A percentile compares a stretch with the other conserved stretches of the same genome.
Evolutionary conservation across 2,888 invertebrate genomes (phyloP).

Genomic region (Meiosimyza platycephala): DNA sequence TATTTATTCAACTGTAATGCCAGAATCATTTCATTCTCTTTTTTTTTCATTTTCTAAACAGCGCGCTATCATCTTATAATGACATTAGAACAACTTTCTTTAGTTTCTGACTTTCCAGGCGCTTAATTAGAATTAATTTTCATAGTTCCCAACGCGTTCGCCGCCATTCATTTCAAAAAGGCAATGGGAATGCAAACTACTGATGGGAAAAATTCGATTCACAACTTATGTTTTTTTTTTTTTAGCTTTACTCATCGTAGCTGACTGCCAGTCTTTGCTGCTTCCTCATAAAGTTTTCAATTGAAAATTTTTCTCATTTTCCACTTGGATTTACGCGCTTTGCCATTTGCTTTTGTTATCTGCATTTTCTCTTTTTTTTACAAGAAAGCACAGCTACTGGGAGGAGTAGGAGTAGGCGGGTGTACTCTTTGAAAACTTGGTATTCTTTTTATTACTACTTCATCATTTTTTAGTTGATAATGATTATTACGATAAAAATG

Average conservation of each 20-base stretch:
- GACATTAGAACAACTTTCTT: not conserved
- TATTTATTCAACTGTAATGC: no score
- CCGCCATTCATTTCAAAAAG: not conserved
- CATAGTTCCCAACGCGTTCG: not conserved
- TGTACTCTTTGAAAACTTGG: not conserved
- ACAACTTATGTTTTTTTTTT: not conserved
- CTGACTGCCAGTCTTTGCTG: not conserved
- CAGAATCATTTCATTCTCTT: no score
- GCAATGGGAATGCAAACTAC: not conserved
- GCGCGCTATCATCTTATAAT: no score
- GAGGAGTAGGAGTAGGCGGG: not conserved
- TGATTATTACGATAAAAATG: not conserved
- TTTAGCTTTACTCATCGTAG: not conserved
- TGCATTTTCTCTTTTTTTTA: not conserved
- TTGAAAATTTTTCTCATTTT: constrained; percentile 35
- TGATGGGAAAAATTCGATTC: constrained; percentile 1
- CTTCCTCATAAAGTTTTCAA: constrained; percentile 16
- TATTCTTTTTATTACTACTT: not conserved
- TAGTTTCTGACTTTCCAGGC: not conserved
- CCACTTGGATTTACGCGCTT: constrained; percentile 25
- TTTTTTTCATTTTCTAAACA: no score
- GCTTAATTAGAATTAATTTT: constrained; percentile 27
- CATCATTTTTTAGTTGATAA: not conserved
- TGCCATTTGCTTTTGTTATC: not conserved
- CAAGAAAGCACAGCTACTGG: no score